A percentile compares a stretch with the other conserved stretches of the same genome.
phyloP scores from a whole-genome alignment of 2,888 invertebrate genomes.

The Ctenicera cuprea region DNA sequence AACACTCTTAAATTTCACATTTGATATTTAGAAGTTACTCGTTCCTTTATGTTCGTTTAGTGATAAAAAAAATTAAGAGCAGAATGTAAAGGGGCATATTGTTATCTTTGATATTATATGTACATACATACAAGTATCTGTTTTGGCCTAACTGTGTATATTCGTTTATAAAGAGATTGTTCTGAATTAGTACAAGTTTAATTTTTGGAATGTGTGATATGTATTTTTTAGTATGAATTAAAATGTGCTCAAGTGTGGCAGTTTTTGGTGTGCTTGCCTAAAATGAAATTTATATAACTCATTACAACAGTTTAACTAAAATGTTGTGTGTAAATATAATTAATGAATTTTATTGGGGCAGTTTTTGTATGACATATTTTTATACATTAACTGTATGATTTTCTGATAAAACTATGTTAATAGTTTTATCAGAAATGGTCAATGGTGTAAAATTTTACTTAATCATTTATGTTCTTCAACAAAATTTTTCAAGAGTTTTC shows the following conservation, averaged over 20 bases:
- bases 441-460: constrained; percentile 13
- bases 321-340: constrained; percentile 51
- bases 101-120: background rate
- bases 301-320: constrained; percentile 32
- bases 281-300: constrained; percentile 26
- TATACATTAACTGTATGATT: constrained; percentile 65
- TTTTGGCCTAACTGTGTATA: constrained; percentile 16
- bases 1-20: no score
- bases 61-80: no score
- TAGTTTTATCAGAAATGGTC: constrained; percentile 35
- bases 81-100: no score
- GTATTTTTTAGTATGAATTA: constrained; percentile 47
- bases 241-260: constrained; percentile 47
- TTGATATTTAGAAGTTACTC: no score
- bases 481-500: background rate
- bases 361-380: constrained; percentile 67
- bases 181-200: constrained; percentile 48
- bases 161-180: constrained; percentile 34
- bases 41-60: no score
- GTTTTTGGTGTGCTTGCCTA: constrained; percentile 43
- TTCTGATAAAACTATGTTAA: constrained; percentile 61
- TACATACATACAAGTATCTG: constrained; percentile 8
- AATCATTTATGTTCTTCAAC: constrained; percentile 2
- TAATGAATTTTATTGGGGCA: constrained; percentile 59
- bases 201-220: constrained; percentile 51